phyloP scores from a whole-genome alignment of 2,888 invertebrate species.

The Tenthredo distinguenda region DNA sequence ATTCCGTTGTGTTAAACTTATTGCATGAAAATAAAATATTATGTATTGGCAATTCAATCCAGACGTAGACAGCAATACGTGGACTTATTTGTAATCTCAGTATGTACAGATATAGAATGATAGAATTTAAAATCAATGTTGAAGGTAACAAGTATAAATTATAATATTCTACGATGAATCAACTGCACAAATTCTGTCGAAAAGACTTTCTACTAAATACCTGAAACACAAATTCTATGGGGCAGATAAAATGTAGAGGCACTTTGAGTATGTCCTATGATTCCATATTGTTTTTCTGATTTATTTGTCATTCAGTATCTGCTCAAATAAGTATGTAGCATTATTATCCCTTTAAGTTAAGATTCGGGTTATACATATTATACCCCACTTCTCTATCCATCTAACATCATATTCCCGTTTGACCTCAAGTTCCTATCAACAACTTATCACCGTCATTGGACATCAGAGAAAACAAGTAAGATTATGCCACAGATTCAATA shows the following conservation, averaged over 20 bases:
- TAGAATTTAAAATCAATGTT: neutral
- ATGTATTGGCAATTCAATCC: neutral
- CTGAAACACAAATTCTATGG: neutral
- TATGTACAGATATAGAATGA: neutral
- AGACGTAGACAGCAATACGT: neutral
- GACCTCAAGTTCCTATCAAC: constrained; percentile 31
- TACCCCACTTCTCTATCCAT: neutral
- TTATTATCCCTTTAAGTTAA: neutral
- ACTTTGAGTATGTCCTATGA: neutral
- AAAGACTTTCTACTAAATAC: neutral
- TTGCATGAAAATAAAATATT: constrained; percentile 28
- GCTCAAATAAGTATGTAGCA: neutral
- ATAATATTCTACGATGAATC: neutral
- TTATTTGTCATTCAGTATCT: neutral
- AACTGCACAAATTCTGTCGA: neutral
- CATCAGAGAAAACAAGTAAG: constrained; percentile 20
- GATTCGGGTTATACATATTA: neutral
- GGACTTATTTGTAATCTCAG: neutral
- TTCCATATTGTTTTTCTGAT: neutral
- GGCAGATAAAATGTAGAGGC: neutral
- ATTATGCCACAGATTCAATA: neutral
- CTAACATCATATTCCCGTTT: constrained; percentile 24
- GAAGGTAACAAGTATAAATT: neutral
- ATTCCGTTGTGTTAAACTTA: neutral
- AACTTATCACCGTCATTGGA: constrained; percentile 11